Base-by-base conservation (phyloP, 2,113 vertebrate genomes). In the Sinocyclocheilus anophthalmus region DNA sequence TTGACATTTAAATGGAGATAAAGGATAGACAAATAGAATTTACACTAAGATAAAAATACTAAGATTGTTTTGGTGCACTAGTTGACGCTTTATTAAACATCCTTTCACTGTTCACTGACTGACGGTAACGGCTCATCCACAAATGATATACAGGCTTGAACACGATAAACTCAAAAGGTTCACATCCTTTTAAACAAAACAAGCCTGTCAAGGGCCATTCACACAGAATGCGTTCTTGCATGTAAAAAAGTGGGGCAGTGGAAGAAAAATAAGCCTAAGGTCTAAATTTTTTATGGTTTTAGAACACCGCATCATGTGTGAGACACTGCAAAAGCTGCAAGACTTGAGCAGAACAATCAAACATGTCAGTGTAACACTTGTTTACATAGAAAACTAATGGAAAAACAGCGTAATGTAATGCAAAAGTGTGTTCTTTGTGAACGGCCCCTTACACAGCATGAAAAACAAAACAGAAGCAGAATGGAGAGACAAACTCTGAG, bases 401-500 rank as follows among this genome's bases (percentile, higher is more conserved):
- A 37, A 33, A 33, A 33, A 33, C 30, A 33, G 22, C 1, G 7
- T 13, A 48, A 76, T 76, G 72, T 26, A 48, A 48, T 48, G n/a
- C 42, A 76, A 50, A 76, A 24, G 24, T 76, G 76, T 20, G 76
- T 50, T 77, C 24, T 77, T 26, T 55, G 76, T 20, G 48, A 77
- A 53, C 13, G 26, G 50, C 76, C 50, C 26, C 48, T 77, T 53
- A 22, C 13, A 30, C 55, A 59, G 16, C 39, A 75, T 82, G 85
- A 69, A 3, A 45, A 65, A 86, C 39, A 55, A 22, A 26, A 65
- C 79, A 82, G 20, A 73, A 84, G 81, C 81, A 57, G 26, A 55
- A 84, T 87, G 85, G 78, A 76, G 33, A 37, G 65, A 76, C 80
- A 67, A 37, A 82, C 63, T 82, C 16, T 42, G 81, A 57, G 20